Conservation (phyloP, 2,888 invertebrate species). For the Drosophila atroscutellata region DNA sequence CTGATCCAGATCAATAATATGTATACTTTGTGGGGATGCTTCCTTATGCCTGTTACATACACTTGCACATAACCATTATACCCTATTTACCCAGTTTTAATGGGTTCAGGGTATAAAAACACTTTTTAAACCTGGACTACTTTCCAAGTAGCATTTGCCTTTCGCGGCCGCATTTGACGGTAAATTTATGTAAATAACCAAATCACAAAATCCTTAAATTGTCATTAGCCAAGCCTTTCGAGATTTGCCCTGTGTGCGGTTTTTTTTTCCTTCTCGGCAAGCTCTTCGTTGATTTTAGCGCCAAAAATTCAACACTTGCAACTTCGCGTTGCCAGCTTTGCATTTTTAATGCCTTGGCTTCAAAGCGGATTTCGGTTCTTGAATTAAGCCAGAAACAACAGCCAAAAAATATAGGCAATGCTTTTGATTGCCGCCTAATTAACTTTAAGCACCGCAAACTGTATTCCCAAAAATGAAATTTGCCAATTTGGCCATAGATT, state of each 20-base stretch:
- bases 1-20: too few relatives aligned
- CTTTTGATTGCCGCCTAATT: conserved; percentile 25
- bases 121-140: conserved; percentile 22
- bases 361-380: conserved; percentile 7
- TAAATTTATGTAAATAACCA: conserved; percentile 77
- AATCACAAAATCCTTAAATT: conserved; percentile 79
- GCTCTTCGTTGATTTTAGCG: conserved; percentile 26
- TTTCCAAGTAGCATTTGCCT: conserved; percentile 24
- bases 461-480: background rate
- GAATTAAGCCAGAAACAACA: conserved; percentile 11
- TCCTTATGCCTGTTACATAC: too few relatives aligned
- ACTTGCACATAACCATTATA: too few relatives aligned
- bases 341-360: conserved; percentile 48
- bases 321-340: background rate
- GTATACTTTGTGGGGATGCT: too few relatives aligned
- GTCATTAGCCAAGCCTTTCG: conserved; percentile 77
- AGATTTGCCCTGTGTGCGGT: conserved; percentile 43
- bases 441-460: conserved; percentile 12
- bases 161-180: conserved; percentile 44
- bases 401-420: conserved; percentile 35
- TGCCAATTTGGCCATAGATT: background rate
- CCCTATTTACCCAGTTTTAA: too few relatives aligned
- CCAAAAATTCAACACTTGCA: conserved; percentile 11
- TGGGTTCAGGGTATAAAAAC: background rate
- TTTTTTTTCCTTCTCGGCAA: background rate